Evolutionary conservation across 2,888 invertebrate genomes (phyloP).

Genomic region (Erebia ligea): DNA sequence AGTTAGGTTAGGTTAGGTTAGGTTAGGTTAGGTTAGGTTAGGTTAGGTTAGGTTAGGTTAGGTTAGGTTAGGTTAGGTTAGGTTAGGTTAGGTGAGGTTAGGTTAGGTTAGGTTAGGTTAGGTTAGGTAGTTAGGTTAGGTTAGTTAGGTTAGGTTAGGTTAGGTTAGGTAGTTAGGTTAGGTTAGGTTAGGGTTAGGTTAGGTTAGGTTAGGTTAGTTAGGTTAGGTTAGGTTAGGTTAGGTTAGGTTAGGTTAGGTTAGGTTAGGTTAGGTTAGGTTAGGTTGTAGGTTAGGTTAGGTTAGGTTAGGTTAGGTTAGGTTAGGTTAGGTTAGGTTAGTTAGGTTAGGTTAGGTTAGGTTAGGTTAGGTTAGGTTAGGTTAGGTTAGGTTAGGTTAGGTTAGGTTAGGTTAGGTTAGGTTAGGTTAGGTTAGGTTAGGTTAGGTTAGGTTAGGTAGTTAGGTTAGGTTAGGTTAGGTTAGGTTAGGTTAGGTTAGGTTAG

Average conservation of each 20-base stretch:
- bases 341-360: slow-evolving; percentile 4
- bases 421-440: no score
- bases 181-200: slow-evolving; percentile 32
- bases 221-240: neutral
- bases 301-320: slow-evolving; percentile 9
- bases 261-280: slow-evolving; percentile 30
- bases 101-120: slow-evolving; percentile 22
- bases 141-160: slow-evolving; percentile 42
- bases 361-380: slow-evolving; percentile 4
- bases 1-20: slow-evolving; percentile 15
- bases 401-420: no score
- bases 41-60: slow-evolving; percentile 35
- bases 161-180: slow-evolving; percentile 42
- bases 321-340: slow-evolving; percentile 4
- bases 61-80: slow-evolving; percentile 39
- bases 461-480: slow-evolving; percentile 4
- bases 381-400: slow-evolving; percentile 1
- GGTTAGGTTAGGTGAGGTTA: slow-evolving; percentile 39
- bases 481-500: slow-evolving; percentile 4
- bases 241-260: slow-evolving; percentile 25
- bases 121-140: slow-evolving; percentile 42
- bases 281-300: no score
- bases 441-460: no score
- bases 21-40: slow-evolving; percentile 32
- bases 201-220: neutral